A percentile compares a stretch with the other conserved stretches of the same genome.
phyloP scores from a whole-genome alignment of 2,888 invertebrate species.

The Ryuthela nishihirai region DNA sequence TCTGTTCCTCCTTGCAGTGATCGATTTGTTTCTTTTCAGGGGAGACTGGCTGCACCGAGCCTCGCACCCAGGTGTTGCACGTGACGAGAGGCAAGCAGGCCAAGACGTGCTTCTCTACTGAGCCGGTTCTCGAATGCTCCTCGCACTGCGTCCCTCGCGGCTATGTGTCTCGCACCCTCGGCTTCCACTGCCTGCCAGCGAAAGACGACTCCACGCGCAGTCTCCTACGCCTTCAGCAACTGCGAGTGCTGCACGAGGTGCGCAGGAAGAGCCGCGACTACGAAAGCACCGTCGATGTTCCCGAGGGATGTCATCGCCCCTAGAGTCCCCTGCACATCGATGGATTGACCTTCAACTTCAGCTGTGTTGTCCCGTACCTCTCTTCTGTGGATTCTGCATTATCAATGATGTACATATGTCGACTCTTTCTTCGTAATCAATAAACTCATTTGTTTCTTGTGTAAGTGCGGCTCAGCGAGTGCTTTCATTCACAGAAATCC shows the following conservation, averaged over 20 bases:
- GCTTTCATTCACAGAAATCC: too few species aligned
- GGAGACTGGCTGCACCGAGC: slow-evolving; percentile 25
- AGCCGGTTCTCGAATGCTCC: slow-evolving; percentile 17
- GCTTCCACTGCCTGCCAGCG: slow-evolving; percentile 28
- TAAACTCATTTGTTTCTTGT: too few species aligned
- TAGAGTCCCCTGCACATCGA: background rate
- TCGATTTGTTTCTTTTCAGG: slow-evolving; percentile 5
- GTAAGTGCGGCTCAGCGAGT: too few species aligned
- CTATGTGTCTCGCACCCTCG: background rate
- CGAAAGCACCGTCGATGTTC: slow-evolving; percentile 14
- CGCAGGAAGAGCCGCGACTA: slow-evolving; percentile 30
- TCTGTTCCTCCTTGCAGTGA: too few species aligned
- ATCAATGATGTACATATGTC: too few species aligned
- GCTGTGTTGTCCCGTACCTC: too few species aligned
- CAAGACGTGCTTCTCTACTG: slow-evolving; percentile 29
- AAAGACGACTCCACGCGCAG: slow-evolving; percentile 23
- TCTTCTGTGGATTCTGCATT: too few species aligned
- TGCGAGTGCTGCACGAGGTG: slow-evolving; percentile 19
- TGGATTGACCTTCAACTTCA: background rate
- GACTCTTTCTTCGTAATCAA: too few species aligned
- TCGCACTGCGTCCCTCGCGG: slow-evolving; percentile 16
- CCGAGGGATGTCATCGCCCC: slow-evolving; percentile 15
- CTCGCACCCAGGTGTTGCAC: slow-evolving; percentile 18
- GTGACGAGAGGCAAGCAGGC: slow-evolving; percentile 9
- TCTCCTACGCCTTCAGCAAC: slow-evolving; percentile 8